Evolutionary conservation across 2,113 vertebrate species (phyloP).

Genomic region (Grus americana): DNA sequence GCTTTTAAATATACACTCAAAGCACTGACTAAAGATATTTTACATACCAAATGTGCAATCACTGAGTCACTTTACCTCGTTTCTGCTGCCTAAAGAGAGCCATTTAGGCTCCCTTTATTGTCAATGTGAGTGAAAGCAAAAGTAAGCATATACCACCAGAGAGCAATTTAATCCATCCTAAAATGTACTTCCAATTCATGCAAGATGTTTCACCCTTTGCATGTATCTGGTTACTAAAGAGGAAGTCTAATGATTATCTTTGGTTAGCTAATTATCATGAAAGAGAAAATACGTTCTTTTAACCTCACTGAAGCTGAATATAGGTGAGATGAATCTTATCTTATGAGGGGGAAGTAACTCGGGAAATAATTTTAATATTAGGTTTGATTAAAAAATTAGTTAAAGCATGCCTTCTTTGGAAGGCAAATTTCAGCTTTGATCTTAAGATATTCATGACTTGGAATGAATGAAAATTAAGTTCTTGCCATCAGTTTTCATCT

Average conservation of each 20-base stretch:
- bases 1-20: background rate
- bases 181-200: background rate
- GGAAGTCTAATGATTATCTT: background rate
- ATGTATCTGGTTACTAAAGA: background rate
- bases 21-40: background rate
- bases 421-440: constrained; percentile 43
- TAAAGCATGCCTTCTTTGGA: background rate
- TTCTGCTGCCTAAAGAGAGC: background rate
- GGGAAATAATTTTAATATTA: constrained; percentile 7
- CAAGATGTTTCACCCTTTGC: background rate
- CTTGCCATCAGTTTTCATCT: constrained; percentile 5
- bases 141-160: background rate
- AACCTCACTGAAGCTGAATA: background rate
- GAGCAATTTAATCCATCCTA: background rate
- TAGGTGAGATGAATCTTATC: background rate
- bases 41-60: constrained; percentile 4
- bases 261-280: background rate
- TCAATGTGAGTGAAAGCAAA: background rate
- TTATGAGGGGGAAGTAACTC: background rate
- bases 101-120: background rate
- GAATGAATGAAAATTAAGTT: constrained; percentile 35
- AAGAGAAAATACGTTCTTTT: background rate
- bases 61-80: constrained; percentile 10
- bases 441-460: background rate
- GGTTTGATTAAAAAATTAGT: constrained; percentile 1